Evolutionary conservation across 2,113 vertebrate species (phyloP).

Genomic region (Delphinus delphis): DNA sequence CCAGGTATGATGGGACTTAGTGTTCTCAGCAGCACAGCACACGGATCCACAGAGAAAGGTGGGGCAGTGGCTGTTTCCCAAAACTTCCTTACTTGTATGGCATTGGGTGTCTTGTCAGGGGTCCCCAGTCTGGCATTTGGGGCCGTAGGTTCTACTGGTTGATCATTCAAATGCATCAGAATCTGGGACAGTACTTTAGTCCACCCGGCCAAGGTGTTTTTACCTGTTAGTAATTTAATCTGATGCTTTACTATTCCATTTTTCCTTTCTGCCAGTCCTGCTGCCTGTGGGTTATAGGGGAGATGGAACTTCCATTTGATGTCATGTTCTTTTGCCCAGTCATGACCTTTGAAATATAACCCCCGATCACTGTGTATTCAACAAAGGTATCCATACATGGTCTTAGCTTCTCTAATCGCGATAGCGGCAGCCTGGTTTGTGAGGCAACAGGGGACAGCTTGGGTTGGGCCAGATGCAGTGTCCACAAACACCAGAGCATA

Average conservation of each 20-base stretch:
- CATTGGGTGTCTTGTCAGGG: neutral
- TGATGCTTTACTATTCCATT: neutral
- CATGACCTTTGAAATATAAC: neutral
- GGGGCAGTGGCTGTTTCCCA: neutral
- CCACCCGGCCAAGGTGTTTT: neutral
- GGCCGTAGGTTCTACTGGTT: neutral
- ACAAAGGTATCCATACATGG: neutral
- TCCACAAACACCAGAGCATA: no score
- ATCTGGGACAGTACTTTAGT: neutral
- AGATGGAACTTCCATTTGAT: neutral
- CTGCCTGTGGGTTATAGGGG: neutral
- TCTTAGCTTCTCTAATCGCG: neutral
- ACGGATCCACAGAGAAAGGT: neutral
- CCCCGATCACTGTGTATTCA: neutral
- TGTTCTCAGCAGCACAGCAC: neutral
- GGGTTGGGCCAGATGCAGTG: no score
- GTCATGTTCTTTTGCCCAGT: neutral
- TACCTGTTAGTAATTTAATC: neutral
- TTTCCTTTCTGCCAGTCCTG: neutral
- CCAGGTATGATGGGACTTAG: neutral
- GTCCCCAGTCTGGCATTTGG: neutral
- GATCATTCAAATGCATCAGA: neutral
- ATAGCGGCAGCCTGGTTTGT: neutral
- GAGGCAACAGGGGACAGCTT: neutral
- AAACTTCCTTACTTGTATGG: neutral